These are phyloP conservation scores for Brachirus orientalis DNA, from an alignment of 2,113 vertebrate species.

Conservation along the genomic window DNA sequence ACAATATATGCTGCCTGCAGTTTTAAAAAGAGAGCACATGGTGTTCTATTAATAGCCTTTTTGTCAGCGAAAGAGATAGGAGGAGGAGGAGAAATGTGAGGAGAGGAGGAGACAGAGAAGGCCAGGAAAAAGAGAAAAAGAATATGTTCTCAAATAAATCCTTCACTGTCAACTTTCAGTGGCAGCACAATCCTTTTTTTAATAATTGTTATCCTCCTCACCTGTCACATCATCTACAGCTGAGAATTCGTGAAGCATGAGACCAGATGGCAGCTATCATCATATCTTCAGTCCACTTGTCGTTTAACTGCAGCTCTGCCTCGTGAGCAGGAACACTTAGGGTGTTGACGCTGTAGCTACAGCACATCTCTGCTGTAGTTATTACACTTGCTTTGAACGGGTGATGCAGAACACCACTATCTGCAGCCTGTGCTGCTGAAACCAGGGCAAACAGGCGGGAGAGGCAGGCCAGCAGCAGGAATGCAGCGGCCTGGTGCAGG, in stretches of 20 bases:
- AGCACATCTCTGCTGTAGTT: constrained; percentile 61
- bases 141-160: too few relatives aligned
- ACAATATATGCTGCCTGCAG: constrained; percentile 63
- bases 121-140: not conserved
- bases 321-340: constrained; percentile 41
- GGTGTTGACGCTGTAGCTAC: constrained; percentile 40
- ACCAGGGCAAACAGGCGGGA: constrained; percentile 16
- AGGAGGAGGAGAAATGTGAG: constrained; percentile 52
- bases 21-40: constrained; percentile 62
- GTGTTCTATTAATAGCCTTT: constrained; percentile 76
- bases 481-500: constrained; percentile 35
- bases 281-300: constrained; percentile 52
- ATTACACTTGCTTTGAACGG: constrained; percentile 67
- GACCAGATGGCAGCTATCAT: constrained; percentile 5
- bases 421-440: constrained; percentile 49
- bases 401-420: constrained; percentile 37
- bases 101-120: constrained; percentile 30
- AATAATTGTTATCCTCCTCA: too few relatives aligned
- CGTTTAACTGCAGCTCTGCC: constrained; percentile 47
- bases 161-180: too few relatives aligned
- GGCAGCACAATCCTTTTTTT: too few relatives aligned
- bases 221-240: constrained; percentile 21
- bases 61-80: constrained; percentile 56
- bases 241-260: not conserved
- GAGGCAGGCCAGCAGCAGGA: not conserved